phyloP scores from a whole-genome alignment of 2,888 invertebrate species.

The Melangyna quadrimaculata region DNA sequence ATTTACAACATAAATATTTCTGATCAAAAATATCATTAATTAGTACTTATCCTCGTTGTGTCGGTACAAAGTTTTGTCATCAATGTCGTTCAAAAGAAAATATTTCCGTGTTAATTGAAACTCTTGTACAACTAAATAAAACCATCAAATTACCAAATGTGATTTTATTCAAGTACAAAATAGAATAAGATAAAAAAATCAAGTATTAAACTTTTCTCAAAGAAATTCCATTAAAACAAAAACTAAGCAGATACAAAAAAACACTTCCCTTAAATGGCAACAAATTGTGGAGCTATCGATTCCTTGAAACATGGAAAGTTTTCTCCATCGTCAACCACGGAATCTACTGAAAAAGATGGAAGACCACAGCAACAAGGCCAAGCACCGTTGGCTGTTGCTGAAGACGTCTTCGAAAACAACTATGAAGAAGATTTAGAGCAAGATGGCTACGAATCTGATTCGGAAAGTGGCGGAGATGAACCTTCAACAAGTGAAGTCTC shows the following conservation, averaged over 20 bases:
- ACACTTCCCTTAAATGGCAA: conserved; percentile 76
- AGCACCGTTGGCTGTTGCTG: conserved; percentile 66
- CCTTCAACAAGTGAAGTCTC: conserved; percentile 68
- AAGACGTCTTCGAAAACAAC: conserved; percentile 79
- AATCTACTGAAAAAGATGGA: conserved; percentile 70
- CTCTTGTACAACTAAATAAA: conserved; percentile 15
- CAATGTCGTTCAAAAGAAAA: conserved; percentile 79
- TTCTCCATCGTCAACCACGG: conserved; percentile 30
- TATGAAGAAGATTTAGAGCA: conserved; percentile 79
- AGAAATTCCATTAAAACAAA: conserved; percentile 7
- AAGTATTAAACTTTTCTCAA: conserved; percentile 3
- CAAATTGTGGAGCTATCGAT: conserved; percentile 77
- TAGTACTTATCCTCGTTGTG: background rate
- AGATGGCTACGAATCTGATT: conserved; percentile 79
- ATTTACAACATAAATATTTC: background rate
- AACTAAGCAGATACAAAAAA: background rate
- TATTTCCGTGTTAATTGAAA: conserved; percentile 72
- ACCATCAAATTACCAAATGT: conserved; percentile 36
- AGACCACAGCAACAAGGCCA: background rate
- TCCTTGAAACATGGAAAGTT: conserved; percentile 36
- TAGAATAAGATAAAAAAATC: conserved; percentile 46
- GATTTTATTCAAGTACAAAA: conserved; percentile 53
- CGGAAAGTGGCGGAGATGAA: conserved; percentile 75
- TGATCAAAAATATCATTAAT: background rate
- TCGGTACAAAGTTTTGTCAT: conserved; percentile 30